phyloP scores from a whole-genome alignment of 2,888 invertebrate genomes.

The Carcina quercana region DNA sequence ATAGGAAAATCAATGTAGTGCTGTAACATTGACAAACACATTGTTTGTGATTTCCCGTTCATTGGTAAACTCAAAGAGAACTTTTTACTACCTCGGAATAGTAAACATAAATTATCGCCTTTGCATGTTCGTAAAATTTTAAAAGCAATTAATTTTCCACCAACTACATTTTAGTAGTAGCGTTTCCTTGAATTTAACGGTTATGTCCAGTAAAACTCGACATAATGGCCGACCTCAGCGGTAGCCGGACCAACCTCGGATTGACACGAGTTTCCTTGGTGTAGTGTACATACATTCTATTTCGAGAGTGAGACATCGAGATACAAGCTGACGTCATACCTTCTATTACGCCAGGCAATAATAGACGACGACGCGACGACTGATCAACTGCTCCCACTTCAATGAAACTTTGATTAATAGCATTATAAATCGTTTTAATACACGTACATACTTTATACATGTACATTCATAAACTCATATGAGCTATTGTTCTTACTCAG shows the following conservation, averaged over 20 bases:
- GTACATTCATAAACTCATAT: too few relatives aligned
- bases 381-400: neutral
- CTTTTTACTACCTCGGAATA: too few relatives aligned
- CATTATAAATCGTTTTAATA: too few relatives aligned
- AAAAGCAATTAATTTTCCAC: slow-evolving; percentile 2
- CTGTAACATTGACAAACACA: too few relatives aligned
- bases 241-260: slow-evolving; percentile 32
- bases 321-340: slow-evolving; percentile 27
- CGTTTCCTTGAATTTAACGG: slow-evolving; percentile 15
- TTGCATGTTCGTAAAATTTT: slow-evolving; percentile 2
- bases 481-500: too few relatives aligned
- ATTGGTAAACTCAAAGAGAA: too few relatives aligned
- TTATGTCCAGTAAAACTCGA: slow-evolving; percentile 17
- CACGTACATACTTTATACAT: too few relatives aligned
- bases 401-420: too few relatives aligned
- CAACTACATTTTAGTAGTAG: neutral
- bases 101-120: neutral
- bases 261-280: slow-evolving; percentile 30
- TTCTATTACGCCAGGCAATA: slow-evolving; percentile 27
- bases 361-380: slow-evolving; percentile 20
- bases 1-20: too few relatives aligned
- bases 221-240: slow-evolving; percentile 28
- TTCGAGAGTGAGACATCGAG: slow-evolving; percentile 33
- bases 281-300: slow-evolving; percentile 34
- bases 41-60: too few relatives aligned